Percentiles rank a stretch among this genome's conserved stretches.
Conservation (phyloP, 2,113 vertebrate species). For the Arizona elegans region DNA sequence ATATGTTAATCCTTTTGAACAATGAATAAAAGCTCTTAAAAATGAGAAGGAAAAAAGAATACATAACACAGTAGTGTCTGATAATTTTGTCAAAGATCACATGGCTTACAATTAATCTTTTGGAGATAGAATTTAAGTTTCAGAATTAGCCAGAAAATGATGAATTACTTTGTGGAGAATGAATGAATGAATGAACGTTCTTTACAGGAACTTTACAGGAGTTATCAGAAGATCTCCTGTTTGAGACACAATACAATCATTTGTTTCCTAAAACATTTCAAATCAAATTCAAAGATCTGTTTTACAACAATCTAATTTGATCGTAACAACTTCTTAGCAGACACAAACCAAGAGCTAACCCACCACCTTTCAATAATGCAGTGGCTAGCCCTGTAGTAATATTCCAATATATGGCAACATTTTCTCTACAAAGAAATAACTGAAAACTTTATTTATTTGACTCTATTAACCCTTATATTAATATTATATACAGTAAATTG, state of each 20-base stretch:
- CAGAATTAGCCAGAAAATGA: conserved; percentile 37
- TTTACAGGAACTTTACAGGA: conserved; percentile 27
- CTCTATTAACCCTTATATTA: too few relatives aligned
- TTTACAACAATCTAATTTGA: background rate
- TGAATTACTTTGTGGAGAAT: conserved; percentile 33
- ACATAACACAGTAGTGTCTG: conserved; percentile 37
- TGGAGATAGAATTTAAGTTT: conserved; percentile 53
- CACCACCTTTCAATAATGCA: background rate
- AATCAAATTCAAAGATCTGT: background rate
- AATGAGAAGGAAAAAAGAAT: background rate
- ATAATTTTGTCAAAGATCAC: conserved; percentile 53
- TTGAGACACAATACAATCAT: too few relatives aligned
- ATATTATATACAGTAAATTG: too few relatives aligned
- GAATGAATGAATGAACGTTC: conserved; percentile 28
- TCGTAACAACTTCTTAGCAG: background rate
- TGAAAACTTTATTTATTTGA: too few relatives aligned
- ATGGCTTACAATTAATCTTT: conserved; percentile 48
- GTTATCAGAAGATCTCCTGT: background rate
- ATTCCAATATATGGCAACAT: background rate
- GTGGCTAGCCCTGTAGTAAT: background rate
- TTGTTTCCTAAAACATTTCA: background rate
- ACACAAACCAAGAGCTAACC: background rate
- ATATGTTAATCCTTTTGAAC: conserved; percentile 7
- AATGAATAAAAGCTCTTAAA: conserved; percentile 21
- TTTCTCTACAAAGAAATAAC: too few relatives aligned